phyloP scores from a whole-genome alignment of 2,888 invertebrate species.

The Athrips mouffetella region DNA sequence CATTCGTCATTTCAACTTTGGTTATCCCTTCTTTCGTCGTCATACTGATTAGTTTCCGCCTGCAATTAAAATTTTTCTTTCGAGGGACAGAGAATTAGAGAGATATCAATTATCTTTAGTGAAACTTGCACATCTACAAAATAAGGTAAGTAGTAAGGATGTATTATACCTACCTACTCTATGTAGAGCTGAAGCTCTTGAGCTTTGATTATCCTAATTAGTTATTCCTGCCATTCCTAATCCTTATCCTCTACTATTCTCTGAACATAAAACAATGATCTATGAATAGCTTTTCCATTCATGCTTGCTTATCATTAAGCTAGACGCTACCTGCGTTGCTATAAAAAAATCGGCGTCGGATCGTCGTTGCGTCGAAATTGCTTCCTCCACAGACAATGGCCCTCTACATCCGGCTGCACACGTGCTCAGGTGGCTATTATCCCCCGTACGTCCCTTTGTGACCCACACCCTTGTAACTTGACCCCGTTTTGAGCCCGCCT shows the following conservation, averaged over 20 bases:
- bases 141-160: no score
- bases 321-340: slow-evolving; percentile 18
- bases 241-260: neutral
- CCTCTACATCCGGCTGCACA: slow-evolving; percentile 71
- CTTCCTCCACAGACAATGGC: slow-evolving; percentile 74
- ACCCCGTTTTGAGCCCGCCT: slow-evolving; percentile 66
- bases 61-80: no score
- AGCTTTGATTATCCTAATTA: neutral
- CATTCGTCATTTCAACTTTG: neutral
- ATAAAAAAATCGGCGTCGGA: slow-evolving; percentile 61
- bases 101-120: no score
- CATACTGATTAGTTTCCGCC: neutral
- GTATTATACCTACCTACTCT: no score
- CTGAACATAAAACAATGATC: slow-evolving; percentile 7
- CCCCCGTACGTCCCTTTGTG: slow-evolving; percentile 52
- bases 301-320: slow-evolving; percentile 14
- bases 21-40: neutral
- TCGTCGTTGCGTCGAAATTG: slow-evolving; percentile 69
- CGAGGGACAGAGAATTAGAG: no score
- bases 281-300: slow-evolving; percentile 25
- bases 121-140: no score
- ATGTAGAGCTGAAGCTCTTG: neutral
- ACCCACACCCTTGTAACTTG: slow-evolving; percentile 69
- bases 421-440: slow-evolving; percentile 78
- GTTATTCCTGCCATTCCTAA: neutral